Evolutionary conservation across 2,888 invertebrate species (phyloP).

Genomic region (Pemphredon lugubris): DNA sequence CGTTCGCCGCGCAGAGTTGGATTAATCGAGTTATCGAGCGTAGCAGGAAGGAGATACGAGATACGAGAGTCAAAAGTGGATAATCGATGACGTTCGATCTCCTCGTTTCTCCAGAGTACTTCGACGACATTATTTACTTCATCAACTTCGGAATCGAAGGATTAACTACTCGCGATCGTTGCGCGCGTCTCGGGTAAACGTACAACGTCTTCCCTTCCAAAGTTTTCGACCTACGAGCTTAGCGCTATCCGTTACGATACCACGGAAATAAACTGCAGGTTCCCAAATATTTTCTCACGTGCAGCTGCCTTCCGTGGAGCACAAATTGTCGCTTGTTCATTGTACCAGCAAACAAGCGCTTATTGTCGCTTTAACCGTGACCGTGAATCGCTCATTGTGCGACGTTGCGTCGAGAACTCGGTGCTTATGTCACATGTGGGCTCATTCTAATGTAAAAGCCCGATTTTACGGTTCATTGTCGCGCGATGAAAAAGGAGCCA

Average conservation of each 20-base stretch:
- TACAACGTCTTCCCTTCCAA: not conserved
- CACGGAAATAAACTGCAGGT: conserved; percentile 9
- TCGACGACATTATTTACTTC: too few species aligned
- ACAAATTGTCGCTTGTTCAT: conserved; percentile 62
- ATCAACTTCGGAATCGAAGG: too few species aligned
- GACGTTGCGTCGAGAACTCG: conserved; percentile 48
- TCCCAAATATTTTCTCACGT: conserved; percentile 63
- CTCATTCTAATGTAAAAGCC: conserved; percentile 66
- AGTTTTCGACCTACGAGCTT: not conserved
- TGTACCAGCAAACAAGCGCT: conserved; percentile 61
- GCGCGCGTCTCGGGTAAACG: too few species aligned
- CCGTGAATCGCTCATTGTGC: conserved; percentile 69
- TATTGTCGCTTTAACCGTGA: conserved; percentile 60
- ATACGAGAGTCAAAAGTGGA: too few species aligned
- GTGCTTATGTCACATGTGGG: conserved; percentile 69
- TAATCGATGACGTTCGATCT: too few species aligned
- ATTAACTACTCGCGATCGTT: too few species aligned
- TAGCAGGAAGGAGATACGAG: too few species aligned
- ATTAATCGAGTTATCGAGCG: not conserved
- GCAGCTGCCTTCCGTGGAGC: conserved; percentile 27
- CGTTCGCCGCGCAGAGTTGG: not conserved
- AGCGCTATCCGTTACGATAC: not conserved
- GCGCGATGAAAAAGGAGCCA: conserved; percentile 28
- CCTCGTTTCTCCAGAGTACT: too few species aligned
- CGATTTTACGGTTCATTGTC: conserved; percentile 56